phyloP scores from a whole-genome alignment of 2,888 invertebrate species.

The Sepioteuthis lessoniana region DNA sequence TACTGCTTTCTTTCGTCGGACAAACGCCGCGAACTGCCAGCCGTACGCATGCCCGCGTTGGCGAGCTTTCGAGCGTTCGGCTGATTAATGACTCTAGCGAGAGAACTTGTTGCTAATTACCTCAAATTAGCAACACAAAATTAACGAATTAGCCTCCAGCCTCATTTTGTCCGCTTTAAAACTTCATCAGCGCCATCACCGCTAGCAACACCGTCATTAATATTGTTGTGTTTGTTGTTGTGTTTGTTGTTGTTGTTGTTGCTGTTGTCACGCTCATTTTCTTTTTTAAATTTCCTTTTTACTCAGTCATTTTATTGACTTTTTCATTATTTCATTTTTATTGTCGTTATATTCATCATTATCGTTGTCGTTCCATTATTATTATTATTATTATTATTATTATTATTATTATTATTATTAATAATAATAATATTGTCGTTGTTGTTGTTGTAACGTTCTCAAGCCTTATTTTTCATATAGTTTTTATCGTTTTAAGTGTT shows the following conservation, averaged over 20 bases:
- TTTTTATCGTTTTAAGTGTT: too few species aligned
- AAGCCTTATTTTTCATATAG: too few species aligned
- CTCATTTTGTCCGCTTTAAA: not conserved
- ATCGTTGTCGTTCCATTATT: not conserved
- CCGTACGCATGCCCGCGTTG: not conserved
- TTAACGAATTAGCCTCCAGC: slow-evolving; percentile 20
- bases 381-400: not conserved
- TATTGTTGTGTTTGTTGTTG: not conserved
- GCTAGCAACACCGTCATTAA: not conserved
- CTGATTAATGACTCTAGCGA: slow-evolving; percentile 16
- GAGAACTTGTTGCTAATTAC: slow-evolving; percentile 33
- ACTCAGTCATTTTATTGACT: not conserved
- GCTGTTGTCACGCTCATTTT: not conserved
- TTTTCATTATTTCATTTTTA: not conserved
- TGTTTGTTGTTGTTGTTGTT: not conserved
- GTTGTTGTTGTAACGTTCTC: too few species aligned
- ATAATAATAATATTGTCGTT: too few species aligned
- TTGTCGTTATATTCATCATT: not conserved
- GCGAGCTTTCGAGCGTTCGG: not conserved
- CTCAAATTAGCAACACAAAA: slow-evolving; percentile 16
- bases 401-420: not conserved
- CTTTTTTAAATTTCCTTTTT: not conserved
- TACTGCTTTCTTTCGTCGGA: too few species aligned
- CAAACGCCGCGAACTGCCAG: not conserved
- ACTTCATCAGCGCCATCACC: not conserved